phyloP scores from a whole-genome alignment of 2,797 vertebrate genomes.

The Enteromius trimaculatus region DNA sequence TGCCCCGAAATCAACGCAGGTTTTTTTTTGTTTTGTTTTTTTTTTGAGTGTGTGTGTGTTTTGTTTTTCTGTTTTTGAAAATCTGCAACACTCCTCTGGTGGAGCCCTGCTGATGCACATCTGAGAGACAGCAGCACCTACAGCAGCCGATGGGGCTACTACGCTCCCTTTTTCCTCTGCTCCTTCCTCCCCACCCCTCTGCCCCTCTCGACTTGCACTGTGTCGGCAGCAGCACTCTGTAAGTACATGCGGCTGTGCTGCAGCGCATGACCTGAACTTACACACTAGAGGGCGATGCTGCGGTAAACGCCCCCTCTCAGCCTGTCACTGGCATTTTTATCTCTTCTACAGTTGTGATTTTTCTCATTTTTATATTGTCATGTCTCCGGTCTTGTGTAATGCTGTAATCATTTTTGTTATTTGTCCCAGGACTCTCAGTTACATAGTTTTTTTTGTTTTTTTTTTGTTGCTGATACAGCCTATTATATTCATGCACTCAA shows the following conservation, averaged over 20 bases:
- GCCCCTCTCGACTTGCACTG: constrained; percentile 61
- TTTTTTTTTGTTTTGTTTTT: background rate
- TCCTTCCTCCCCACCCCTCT: constrained; percentile 16
- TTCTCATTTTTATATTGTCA: constrained; percentile 41
- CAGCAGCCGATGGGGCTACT: constrained; percentile 24
- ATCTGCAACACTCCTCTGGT: constrained; percentile 56
- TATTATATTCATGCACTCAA: constrained; percentile 21
- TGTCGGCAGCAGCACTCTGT: constrained; percentile 64
- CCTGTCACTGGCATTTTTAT: constrained; percentile 55
- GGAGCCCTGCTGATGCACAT: constrained; percentile 39
- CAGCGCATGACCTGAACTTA: constrained; percentile 48
- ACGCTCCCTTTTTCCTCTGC: constrained; percentile 34
- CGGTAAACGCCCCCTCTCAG: constrained; percentile 51
- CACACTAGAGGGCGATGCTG: constrained; percentile 60
- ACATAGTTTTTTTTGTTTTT: constrained; percentile 36
- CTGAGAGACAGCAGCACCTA: constrained; percentile 50
- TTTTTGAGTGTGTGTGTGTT: too few species aligned
- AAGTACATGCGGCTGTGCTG: constrained; percentile 60
- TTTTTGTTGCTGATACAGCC: constrained; percentile 25
- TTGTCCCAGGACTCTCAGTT: constrained; percentile 55
- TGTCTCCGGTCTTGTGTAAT: constrained; percentile 50
- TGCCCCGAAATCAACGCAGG: background rate
- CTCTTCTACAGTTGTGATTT: constrained; percentile 50
- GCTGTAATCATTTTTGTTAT: constrained; percentile 51
- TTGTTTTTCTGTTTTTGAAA: background rate